Evolutionary conservation across 2,888 invertebrate genomes (phyloP).

Genomic region (Lycophotia porphyrea): DNA sequence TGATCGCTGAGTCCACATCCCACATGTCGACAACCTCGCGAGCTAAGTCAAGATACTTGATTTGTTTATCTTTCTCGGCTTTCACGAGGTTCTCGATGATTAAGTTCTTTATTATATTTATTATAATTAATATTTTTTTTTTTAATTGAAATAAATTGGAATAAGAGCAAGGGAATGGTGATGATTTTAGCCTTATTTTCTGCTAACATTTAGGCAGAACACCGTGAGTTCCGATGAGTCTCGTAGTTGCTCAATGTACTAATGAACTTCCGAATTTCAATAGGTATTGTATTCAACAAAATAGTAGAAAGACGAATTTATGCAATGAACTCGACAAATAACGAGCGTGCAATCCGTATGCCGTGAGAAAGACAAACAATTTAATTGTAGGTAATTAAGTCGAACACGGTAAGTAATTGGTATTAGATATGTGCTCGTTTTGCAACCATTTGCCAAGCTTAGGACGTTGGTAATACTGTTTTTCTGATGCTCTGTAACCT

Average conservation of each 20-base stretch:
- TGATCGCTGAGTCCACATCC: no score
- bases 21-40: no score
- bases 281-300: conserved; percentile 8
- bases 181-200: not conserved
- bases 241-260: no score
- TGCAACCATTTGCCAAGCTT: conserved; percentile 50
- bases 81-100: no score
- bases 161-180: not conserved
- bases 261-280: not conserved
- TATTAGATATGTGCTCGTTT: conserved; percentile 56
- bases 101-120: no score
- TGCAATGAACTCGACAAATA: conserved; percentile 59
- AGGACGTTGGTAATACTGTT: conserved; percentile 32
- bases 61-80: no score
- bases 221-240: not conserved
- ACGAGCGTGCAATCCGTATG: conserved; percentile 51
- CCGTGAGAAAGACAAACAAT: conserved; percentile 66
- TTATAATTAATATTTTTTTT: no score
- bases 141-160: not conserved
- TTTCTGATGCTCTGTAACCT: conserved; percentile 30
- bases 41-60: no score
- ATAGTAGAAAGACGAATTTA: conserved; percentile 28
- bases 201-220: not conserved
- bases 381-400: conserved; percentile 62
- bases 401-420: conserved; percentile 61